Base-by-base conservation (phyloP, 2,797 vertebrate species). In the Phoeniculus purpureus region DNA sequence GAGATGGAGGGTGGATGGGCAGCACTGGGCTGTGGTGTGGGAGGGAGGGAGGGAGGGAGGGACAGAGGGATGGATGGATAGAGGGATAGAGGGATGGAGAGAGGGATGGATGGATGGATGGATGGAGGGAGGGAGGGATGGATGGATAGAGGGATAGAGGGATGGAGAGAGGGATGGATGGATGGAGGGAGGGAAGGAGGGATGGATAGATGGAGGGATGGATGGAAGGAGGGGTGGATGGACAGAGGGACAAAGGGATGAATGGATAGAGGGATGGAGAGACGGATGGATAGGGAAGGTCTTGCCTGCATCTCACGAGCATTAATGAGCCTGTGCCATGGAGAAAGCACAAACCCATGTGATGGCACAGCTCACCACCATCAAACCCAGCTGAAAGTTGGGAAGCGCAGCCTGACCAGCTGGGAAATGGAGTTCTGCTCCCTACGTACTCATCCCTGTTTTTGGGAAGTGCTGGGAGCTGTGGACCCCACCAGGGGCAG, bases 1-100 rank as follows among this genome's bases (percentile, higher is more conserved):
- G 3, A 51, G 32, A 34, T 0, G 0, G 22, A 31, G 52, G 10
- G 52, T 1, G 3, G 20, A 0, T 11, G 3, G 37, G 10, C 0
- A 19, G 26, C 26, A 22, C 4, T 2, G 76, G 64, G 52, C 61
- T 0, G 3, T 1, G 22, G 32, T 4, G 1, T 10, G 58, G 14
- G 29, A 22, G 22, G 48, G 48, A 48, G 48, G 20, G 43, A 43
- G 10, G 14, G 37, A 37, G 37, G 37, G 37, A 37, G 8, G 37
- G 37, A 37, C 12, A 12, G 12, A 37, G 37, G 37, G 12, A 37
- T 8, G 37, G 37, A 37, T 37, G 37, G 37, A 37, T 8, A 12
- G 37, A 37, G 8, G 37, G 37, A 37, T 37, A 12, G 37, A 37
- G 37, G 37, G 37, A 37, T 8, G 12, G 37, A 37, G 37, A 12